Evolutionary conservation across 2,888 invertebrate genomes (phyloP).

Genomic region (Eurytoma californica): DNA sequence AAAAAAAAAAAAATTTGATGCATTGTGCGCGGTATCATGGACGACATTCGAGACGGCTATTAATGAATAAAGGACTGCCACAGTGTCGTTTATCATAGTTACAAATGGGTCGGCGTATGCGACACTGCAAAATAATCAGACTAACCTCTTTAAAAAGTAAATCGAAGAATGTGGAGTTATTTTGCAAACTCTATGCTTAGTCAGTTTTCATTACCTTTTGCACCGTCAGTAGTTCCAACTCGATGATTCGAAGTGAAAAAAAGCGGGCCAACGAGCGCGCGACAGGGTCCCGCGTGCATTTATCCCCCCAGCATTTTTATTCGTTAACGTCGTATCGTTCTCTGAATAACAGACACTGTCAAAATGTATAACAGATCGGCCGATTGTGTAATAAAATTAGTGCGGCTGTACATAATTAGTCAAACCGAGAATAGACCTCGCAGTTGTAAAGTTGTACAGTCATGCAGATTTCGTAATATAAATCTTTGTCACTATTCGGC

Average conservation of each 20-base stretch:
- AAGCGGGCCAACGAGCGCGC: constrained; percentile 4
- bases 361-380: too few species aligned
- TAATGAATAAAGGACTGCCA: constrained; percentile 2
- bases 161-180: not conserved
- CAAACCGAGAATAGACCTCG: too few species aligned
- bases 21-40: not conserved
- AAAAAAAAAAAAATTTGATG: not conserved
- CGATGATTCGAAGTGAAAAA: constrained; percentile 56
- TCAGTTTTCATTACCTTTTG: constrained; percentile 56
- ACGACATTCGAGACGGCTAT: not conserved
- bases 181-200: constrained; percentile 55
- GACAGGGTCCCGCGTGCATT: not conserved
- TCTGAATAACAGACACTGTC: too few species aligned
- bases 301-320: constrained; percentile 26
- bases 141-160: constrained; percentile 26
- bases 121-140: constrained; percentile 18
- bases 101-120: constrained; percentile 28
- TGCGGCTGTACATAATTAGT: too few species aligned
- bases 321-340: too few species aligned
- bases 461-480: too few species aligned
- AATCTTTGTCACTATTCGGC: too few species aligned
- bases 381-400: too few species aligned
- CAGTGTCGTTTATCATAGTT: constrained; percentile 1
- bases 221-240: constrained; percentile 56
- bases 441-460: too few species aligned